Conservation (phyloP, 2,797 vertebrate genomes). For the Sardinella longiceps region DNA sequence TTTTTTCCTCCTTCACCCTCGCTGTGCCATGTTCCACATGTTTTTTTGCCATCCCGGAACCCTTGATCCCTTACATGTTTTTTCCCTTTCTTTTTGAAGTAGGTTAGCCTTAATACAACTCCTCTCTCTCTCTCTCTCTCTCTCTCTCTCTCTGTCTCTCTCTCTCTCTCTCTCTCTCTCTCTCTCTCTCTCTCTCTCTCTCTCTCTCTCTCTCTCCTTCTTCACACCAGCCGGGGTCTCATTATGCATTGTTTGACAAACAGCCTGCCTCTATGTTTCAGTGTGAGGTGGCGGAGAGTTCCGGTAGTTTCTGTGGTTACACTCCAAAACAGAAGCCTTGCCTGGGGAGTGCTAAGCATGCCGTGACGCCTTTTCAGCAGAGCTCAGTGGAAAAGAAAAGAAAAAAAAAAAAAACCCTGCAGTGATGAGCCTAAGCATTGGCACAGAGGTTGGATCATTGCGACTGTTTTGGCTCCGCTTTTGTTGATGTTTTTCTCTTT, state of each 20-base stretch:
- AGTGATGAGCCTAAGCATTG: not conserved
- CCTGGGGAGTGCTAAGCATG: not conserved
- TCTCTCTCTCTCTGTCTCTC: slow-evolving; percentile 23
- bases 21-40: slow-evolving; percentile 11
- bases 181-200: slow-evolving; percentile 15
- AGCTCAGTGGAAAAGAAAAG: not conserved
- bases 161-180: slow-evolving; percentile 6
- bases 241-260: slow-evolving; percentile 58
- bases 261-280: slow-evolving; percentile 55
- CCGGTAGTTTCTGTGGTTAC: slow-evolving; percentile 7
- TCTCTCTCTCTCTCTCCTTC: slow-evolving; percentile 29
- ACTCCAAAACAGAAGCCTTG: not conserved
- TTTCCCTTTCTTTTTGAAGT: slow-evolving; percentile 53
- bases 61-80: slow-evolving; percentile 12
- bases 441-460: not conserved
- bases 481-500: not conserved
- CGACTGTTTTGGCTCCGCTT: not conserved
- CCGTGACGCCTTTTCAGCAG: not conserved
- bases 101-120: slow-evolving; percentile 49
- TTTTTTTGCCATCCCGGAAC: slow-evolving; percentile 31
- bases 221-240: slow-evolving; percentile 35
- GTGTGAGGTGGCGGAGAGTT: slow-evolving; percentile 46
- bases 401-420: not conserved
- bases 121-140: slow-evolving; percentile 4
- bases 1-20: not conserved